Base-by-base conservation (phyloP, 2,797 vertebrate species). In the Sparidentex hasta region DNA sequence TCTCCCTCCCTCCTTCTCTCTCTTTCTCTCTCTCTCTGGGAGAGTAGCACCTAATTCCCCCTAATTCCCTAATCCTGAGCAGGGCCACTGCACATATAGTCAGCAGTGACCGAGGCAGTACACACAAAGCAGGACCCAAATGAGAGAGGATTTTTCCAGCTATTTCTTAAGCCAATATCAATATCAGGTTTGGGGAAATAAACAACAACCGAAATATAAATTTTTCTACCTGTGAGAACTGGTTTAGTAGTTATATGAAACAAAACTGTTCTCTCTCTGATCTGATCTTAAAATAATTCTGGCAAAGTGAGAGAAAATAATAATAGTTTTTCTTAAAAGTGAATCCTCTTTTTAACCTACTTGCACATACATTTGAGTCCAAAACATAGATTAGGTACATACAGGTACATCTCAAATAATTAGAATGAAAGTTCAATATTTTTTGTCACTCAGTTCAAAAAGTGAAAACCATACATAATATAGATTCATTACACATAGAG, bases 41-140 rank as follows among this genome's bases (percentile, higher is more conserved):
- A 91, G 85, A 88, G 90, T 78, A 88, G 82, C 86, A 90, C 91
- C 89, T 91, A 92, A 94, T 92, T 93, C 91, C 76, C 69, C 80
- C 71, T 94, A 92, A 94, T 92, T 93, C 91, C 69, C 83, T 93
- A 92, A 93, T 93, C 91, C 87, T 77, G 86, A 83, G 81, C 92
- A 82, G 87, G 85, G 78, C 88, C 70, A 63, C 82, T 87, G 88
- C 83, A 88, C 80, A 87, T 74, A 88, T 75, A 88, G 85, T 80
- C 87, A 87, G 83, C 81, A 81, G 80, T 88, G 91, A 85, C 88
- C 81, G n/a, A 80, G 76, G 70, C 72, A 65, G 75, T 61, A 50
- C 71, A 82, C 76, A 82, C 71, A 80, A 79, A 85, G 44, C 64
- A 65, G 50, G 59, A 70, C 38, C 76, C 46, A 74, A 67, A 75